Evolutionary conservation across 2,888 invertebrate genomes (phyloP).

Genomic region (Amiota communis): DNA sequence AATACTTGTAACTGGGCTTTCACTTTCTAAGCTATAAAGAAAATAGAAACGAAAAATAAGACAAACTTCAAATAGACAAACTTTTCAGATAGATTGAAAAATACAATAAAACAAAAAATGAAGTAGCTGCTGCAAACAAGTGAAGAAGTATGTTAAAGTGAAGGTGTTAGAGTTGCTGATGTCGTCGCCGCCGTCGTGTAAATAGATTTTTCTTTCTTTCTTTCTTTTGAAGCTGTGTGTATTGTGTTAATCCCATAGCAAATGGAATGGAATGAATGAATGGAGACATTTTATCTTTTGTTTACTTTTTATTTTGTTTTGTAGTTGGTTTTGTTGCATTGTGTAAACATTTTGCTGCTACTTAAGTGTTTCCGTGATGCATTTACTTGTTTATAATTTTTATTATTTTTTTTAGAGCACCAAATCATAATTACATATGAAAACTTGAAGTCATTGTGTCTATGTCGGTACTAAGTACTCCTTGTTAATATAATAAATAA

Average conservation of each 20-base stretch:
- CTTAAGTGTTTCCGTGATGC: conserved; percentile 22
- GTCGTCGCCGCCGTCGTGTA: not conserved
- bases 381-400: not conserved
- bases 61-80: conserved; percentile 12
- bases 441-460: no score
- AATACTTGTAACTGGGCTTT: conserved; percentile 13
- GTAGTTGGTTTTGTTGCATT: not conserved
- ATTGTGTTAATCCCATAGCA: conserved; percentile 8
- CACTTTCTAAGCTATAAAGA: conserved; percentile 24
- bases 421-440: conserved; percentile 10
- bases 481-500: no score
- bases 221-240: not conserved
- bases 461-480: no score
- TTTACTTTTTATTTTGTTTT: no score
- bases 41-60: not conserved
- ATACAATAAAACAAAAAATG: no score
- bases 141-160: not conserved
- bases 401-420: conserved; percentile 3
- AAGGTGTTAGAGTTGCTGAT: conserved; percentile 20
- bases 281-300: no score
- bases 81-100: not conserved
- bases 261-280: not conserved
- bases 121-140: conserved; percentile 6
- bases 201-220: conserved; percentile 18
- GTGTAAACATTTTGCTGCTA: conserved; percentile 16